Conservation (phyloP, 2,888 invertebrate species). For the Drosophila nr. medialis region DNA sequence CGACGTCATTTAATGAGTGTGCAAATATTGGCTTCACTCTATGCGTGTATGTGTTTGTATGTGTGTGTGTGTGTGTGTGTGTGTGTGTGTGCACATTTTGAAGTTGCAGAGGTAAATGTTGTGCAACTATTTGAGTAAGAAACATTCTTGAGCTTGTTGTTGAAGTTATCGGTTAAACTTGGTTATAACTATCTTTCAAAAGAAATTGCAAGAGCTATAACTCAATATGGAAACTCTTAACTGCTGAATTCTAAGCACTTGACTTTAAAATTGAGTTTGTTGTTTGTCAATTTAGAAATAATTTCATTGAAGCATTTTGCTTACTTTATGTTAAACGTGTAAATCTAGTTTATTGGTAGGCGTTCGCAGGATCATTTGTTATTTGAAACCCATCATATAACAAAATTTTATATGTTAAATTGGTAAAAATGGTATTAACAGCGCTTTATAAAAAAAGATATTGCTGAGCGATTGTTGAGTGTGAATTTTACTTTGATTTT, state of each 20-base stretch:
- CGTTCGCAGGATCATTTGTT: background rate
- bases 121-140: conserved; percentile 67
- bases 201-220: conserved; percentile 23
- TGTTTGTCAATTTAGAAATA: background rate
- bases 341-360: too few species aligned
- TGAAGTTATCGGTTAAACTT: conserved; percentile 58
- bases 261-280: conserved; percentile 6
- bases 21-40: conserved; percentile 56
- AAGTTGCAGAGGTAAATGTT: conserved; percentile 56
- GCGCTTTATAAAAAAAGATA: background rate
- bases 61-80: conserved; percentile 4
- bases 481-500: background rate
- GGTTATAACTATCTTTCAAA: conserved; percentile 21
- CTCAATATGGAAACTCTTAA: conserved; percentile 29
- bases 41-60: background rate
- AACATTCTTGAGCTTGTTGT: conserved; percentile 51
- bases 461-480: background rate
- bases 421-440: background rate
- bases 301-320: background rate
- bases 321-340: background rate
- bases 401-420: too few species aligned
- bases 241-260: conserved; percentile 8
- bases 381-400: too few species aligned
- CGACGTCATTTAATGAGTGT: conserved; percentile 73
- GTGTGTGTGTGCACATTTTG: conserved; percentile 23